Evolutionary conservation across 2,113 vertebrate genomes (phyloP), one percentile per base, ranked within the genome.

Genomic region (Rissa tridactyla): DNA sequence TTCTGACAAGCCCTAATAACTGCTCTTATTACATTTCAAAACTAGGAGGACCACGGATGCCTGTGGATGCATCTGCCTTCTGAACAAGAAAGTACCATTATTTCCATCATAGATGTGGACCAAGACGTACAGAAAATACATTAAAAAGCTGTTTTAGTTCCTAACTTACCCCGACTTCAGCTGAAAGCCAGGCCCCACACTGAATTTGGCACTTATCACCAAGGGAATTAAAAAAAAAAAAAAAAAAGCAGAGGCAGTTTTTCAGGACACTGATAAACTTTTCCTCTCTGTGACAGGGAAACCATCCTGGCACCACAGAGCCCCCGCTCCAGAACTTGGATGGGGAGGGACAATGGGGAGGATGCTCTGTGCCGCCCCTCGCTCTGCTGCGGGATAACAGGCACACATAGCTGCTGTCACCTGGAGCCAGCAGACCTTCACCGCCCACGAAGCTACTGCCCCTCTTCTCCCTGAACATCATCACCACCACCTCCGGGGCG

Each of bases 1-100:
- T 91, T 88, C 57, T 69, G 54, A 85, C 49, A 79, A 91, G 57
- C 16, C 49, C 61, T 76, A 79, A 82, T 69, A 96, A 92, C 57
- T 82, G 75, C 40, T 76, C 32, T 80, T 64, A 64, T 9, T 78
- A 30, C 22, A 49, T 61, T 36, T 85, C 40, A 85, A 82, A 85
- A 79, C 34, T 7, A 73, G 4, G 2, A 73, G 42, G 25, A 77
- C 54, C 66, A 47, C 46, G 55, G 42, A 94, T 14, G n/a, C 20
- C 40, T 79, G 21, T 60, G 72, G 52, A 91, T 34, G 20, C 7
- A 6, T 47, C 38, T 1, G 0, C 72, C 55, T 78, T 40, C 62
- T 58, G 54, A 87, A 91, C 15, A 42, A 81, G 26, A n/a, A 77
- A 57, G 75, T 11, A 46, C 21, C 30, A n/a, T 91, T 71, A 82